These are phyloP conservation scores for Bombus sibiricus DNA, from an alignment of 1,140 invertebrate genomes.

Conservation along the genomic window DNA sequence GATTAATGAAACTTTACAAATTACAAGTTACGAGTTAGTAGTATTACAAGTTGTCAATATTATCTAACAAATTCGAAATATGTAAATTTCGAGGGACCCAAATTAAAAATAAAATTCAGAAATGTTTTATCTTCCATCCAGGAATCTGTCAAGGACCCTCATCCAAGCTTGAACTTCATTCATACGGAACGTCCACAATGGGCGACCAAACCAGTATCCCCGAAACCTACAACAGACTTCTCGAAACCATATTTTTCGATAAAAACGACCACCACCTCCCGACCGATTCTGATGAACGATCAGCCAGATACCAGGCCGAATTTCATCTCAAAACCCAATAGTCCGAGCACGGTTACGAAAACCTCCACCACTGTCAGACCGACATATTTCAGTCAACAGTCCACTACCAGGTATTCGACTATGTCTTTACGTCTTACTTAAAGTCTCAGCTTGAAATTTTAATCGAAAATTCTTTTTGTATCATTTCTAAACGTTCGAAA, in stretches of 20 bases:
- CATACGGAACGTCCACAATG: constrained; percentile 77
- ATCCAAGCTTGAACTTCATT: constrained; percentile 72
- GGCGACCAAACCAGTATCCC: constrained; percentile 75
- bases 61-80: neutral
- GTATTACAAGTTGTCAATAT: too few species aligned
- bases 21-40: too few species aligned
- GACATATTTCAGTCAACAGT: constrained; percentile 62
- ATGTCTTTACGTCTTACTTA: constrained; percentile 41
- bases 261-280: constrained; percentile 75
- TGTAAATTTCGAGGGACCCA: neutral
- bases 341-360: constrained; percentile 43
- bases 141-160: constrained; percentile 58
- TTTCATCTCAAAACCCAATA: constrained; percentile 75
- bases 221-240: constrained; percentile 72
- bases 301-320: constrained; percentile 72
- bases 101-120: neutral
- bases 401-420: constrained; percentile 77
- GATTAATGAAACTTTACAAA: too few species aligned
- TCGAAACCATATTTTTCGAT: constrained; percentile 76
- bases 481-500: neutral
- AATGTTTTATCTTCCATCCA: constrained; percentile 2
- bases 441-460: neutral
- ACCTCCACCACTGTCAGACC: constrained; percentile 62
- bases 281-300: constrained; percentile 61
- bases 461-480: neutral